Base-by-base conservation (phyloP, 2,888 invertebrate genomes). In the Tromatobia lineatoria region DNA sequence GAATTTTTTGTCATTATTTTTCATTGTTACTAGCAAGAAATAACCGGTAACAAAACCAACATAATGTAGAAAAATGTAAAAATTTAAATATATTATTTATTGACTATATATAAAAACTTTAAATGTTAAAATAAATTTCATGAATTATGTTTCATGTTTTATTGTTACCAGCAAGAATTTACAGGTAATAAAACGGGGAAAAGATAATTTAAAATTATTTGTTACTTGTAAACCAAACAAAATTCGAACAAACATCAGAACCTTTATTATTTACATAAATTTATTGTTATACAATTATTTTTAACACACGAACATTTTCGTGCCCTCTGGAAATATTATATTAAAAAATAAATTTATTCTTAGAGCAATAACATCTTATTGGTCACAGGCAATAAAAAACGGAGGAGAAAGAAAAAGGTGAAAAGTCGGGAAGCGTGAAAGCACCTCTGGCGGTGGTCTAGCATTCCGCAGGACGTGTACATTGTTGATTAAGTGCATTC, bases 401-500 rank as follows among this genome's bases (percentile, higher is more conserved):
- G 45, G 8, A 42, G 45, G 25, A 57, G 10, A 25, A 47, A 18
- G 42, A 52, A 52, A 73, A 42, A 52, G 20, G 54, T 54, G 67
- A 67, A 66, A 13, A 42, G 42, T 50, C 77, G 67, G 73, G 71
- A 47, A 77, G 42, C 82, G 77, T 82, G 77, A 77, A 82, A 82
- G 70, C 20, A 13, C 29, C 73, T 71, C 23, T 50, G 47, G 25
- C 23, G 71, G 77, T 67, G 77, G 78, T 71, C 47, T 59, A 23
- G 20, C 25, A 45, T 54, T 25, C 67, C 29, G 8, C 23, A 20
- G 54, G 61, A 50, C 23, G 25, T 38, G 73, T 74, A 34, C 45
- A 74, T 54, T 38, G 71, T 73, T 70, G 61, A 79, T 82, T 79
- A 75, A 79, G 47, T 50, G 82, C 69, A 74, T 78, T 82, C 73